A percentile compares a stretch with the other conserved stretches of the same genome.
phyloP scores from a whole-genome alignment of 2,888 invertebrate genomes.

The Zhuqinia jingwanae region DNA sequence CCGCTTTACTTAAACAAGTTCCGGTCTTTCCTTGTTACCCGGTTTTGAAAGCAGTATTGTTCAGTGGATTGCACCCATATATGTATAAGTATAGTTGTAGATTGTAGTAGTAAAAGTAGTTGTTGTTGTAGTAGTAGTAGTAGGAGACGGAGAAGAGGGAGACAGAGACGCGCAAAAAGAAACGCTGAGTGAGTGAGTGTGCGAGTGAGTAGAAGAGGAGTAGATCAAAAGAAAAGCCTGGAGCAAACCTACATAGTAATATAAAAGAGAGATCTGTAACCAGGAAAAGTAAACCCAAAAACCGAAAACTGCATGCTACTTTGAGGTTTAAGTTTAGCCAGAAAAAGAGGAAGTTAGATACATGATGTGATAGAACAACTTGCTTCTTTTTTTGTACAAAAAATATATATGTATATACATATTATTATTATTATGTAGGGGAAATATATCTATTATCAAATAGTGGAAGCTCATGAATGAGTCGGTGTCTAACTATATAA shows the following conservation, averaged over 20 bases:
- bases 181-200: slow-evolving; percentile 4
- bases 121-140: too few species aligned
- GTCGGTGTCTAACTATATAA: background rate
- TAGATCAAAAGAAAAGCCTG: slow-evolving; percentile 60
- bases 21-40: slow-evolving; percentile 76
- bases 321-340: slow-evolving; percentile 50
- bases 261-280: slow-evolving; percentile 42
- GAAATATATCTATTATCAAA: background rate
- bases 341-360: slow-evolving; percentile 53
- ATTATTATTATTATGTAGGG: too few species aligned
- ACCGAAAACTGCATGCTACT: slow-evolving; percentile 38
- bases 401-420: slow-evolving; percentile 5
- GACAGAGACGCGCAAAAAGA: slow-evolving; percentile 31
- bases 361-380: slow-evolving; percentile 55
- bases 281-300: slow-evolving; percentile 63
- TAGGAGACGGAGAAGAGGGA: background rate
- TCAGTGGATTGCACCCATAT: slow-evolving; percentile 29
- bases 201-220: slow-evolving; percentile 15
- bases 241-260: too few species aligned
- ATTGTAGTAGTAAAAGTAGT: too few species aligned
- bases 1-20: slow-evolving; percentile 78
- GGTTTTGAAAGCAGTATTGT: slow-evolving; percentile 53
- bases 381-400: slow-evolving; percentile 44
- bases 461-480: background rate
- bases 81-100: too few species aligned